Conservation (phyloP, 2,888 invertebrate species). For the Tanypteryx hageni region DNA sequence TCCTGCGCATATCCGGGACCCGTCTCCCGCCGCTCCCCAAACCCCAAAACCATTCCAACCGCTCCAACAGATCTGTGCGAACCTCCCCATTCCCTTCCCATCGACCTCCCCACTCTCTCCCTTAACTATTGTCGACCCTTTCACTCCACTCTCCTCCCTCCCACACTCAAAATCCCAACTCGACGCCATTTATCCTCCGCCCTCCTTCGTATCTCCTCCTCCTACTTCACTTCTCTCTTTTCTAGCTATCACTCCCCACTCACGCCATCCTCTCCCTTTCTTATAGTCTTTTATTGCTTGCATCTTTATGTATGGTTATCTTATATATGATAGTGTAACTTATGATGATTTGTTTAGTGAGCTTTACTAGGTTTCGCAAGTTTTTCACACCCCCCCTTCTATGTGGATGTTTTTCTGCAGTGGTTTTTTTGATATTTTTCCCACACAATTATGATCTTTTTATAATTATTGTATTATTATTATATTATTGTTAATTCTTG, state of each 20-base stretch:
- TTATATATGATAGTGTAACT: too few species aligned
- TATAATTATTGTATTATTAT: too few species aligned
- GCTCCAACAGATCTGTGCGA: not conserved
- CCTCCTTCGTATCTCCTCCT: not conserved
- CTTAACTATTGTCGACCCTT: not conserved
- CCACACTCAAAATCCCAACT: too few species aligned
- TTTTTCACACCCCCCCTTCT: too few species aligned
- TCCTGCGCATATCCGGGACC: conserved; percentile 50
- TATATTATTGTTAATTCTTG: too few species aligned
- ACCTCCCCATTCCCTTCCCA: not conserved
- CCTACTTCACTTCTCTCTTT: not conserved
- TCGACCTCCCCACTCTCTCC: not conserved
- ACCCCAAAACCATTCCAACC: not conserved
- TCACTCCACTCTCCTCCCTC: not conserved
- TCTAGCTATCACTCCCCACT: not conserved
- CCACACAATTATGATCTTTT: not conserved
- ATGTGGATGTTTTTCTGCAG: not conserved
- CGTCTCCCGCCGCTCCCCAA: not conserved
- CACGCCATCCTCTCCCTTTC: not conserved
- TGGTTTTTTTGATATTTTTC: not conserved
- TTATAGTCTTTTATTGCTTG: too few species aligned
- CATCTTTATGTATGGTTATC: too few species aligned
- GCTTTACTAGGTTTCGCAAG: too few species aligned
- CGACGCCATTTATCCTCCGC: not conserved
- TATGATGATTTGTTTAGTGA: too few species aligned